Percentiles rank a stretch among this genome's conserved stretches.
phyloP scores from a whole-genome alignment of 2,888 invertebrate genomes.

The Ptilodon capucinus region DNA sequence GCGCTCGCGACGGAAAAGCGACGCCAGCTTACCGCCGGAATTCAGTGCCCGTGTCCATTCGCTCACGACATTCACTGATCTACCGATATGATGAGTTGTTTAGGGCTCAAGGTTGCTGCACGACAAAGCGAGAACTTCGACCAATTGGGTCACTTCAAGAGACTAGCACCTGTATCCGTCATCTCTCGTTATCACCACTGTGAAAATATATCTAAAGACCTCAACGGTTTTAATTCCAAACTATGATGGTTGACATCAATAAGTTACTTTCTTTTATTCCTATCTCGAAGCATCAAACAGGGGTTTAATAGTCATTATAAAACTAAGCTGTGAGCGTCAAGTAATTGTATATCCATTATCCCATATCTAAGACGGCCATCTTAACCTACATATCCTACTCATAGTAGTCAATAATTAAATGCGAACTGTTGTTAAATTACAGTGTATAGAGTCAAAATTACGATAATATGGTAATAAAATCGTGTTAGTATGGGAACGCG shows the following conservation, averaged over 20 bases:
- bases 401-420: background rate
- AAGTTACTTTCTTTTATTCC: too few relatives aligned
- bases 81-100: too few relatives aligned
- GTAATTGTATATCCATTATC: background rate
- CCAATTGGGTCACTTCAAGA: too few relatives aligned
- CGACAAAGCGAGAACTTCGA: too few relatives aligned
- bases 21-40: conserved; percentile 28
- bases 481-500: conserved; percentile 29
- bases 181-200: too few relatives aligned
- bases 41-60: conserved; percentile 17
- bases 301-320: background rate
- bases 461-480: conserved; percentile 1
- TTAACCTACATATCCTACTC: background rate
- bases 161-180: too few relatives aligned
- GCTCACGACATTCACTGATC: conserved; percentile 15
- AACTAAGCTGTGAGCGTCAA: background rate
- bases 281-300: too few relatives aligned
- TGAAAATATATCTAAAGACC: too few relatives aligned
- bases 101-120: too few relatives aligned
- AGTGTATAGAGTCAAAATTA: conserved; percentile 1
- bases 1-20: conserved; percentile 21
- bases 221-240: too few relatives aligned
- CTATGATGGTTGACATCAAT: too few relatives aligned
- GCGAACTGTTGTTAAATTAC: background rate
- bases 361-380: background rate